These are phyloP conservation scores for Eulemur rufifrons DNA, from an alignment of 2,113 vertebrate species.

Conservation along the genomic window DNA sequence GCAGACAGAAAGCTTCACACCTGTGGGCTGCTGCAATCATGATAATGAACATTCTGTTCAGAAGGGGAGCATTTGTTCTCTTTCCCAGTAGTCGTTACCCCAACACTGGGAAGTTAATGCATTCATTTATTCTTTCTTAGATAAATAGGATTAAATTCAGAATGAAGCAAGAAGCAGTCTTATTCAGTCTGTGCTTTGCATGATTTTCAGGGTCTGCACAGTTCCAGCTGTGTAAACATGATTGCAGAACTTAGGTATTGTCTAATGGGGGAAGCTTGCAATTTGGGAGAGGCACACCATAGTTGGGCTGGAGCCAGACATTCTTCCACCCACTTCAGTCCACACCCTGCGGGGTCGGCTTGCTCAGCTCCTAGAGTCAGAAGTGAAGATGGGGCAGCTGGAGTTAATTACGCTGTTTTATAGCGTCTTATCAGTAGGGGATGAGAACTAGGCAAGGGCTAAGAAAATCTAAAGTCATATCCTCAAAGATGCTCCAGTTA, in stretches of 20 bases:
- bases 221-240: slow-evolving; percentile 74
- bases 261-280: slow-evolving; percentile 49
- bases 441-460: slow-evolving; percentile 43
- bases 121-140: slow-evolving; percentile 55
- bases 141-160: slow-evolving; percentile 48
- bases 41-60: slow-evolving; percentile 13
- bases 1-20: slow-evolving; percentile 30
- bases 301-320: slow-evolving; percentile 55
- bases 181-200: slow-evolving; percentile 17
- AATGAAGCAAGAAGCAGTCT: slow-evolving; percentile 6
- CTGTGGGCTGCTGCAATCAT: neutral
- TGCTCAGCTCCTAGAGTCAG: slow-evolving; percentile 50
- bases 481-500: neutral
- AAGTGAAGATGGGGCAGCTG: slow-evolving; percentile 62
- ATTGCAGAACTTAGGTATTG: slow-evolving; percentile 59
- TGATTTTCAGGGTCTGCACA: slow-evolving; percentile 52
- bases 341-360: slow-evolving; percentile 53
- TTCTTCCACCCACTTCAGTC: slow-evolving; percentile 62
- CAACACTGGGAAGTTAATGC: slow-evolving; percentile 42
- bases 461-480: slow-evolving; percentile 42
- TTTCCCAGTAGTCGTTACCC: slow-evolving; percentile 23
- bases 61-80: neutral
- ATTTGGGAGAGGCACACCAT: slow-evolving; percentile 57
- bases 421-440: slow-evolving; percentile 28
- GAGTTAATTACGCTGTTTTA: slow-evolving; percentile 57